Conservation (phyloP, 1,140 invertebrate genomes). For the Ylistrum balloti region DNA sequence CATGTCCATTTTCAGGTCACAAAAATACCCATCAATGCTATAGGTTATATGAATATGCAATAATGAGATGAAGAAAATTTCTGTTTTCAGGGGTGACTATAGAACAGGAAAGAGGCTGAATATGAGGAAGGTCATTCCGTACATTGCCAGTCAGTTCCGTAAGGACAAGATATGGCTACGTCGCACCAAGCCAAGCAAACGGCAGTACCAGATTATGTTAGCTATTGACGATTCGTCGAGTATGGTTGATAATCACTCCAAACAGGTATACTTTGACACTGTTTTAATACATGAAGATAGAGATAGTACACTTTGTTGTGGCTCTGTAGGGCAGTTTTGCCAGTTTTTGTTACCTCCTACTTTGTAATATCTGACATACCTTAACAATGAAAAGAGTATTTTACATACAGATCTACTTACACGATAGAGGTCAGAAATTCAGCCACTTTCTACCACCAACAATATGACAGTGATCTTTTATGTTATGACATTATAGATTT, state of each 20-base stretch:
- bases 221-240: constrained; percentile 98
- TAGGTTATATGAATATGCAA: not conserved
- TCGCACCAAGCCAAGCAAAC: constrained; percentile 96
- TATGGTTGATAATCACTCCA: constrained; percentile 85
- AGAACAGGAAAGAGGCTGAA: constrained; percentile 98
- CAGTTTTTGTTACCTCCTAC: too few species aligned
- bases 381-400: too few species aligned
- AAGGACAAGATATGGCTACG: constrained; percentile 99
- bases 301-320: too few species aligned
- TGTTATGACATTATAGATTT: too few species aligned
- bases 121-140: constrained; percentile 98
- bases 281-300: too few species aligned
- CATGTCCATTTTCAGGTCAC: not conserved
- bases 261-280: constrained; percentile 78
- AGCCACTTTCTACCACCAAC: too few species aligned
- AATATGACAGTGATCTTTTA: too few species aligned
- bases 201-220: constrained; percentile 96
- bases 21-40: too few species aligned
- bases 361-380: too few species aligned
- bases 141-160: constrained; percentile 98
- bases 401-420: too few species aligned
- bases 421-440: too few species aligned
- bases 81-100: constrained; percentile 92
- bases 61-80: not conserved
- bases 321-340: too few species aligned